These are phyloP conservation scores for Hippocampus mohnikei DNA, from an alignment of 2,113 vertebrate species.

Conservation along the genomic window DNA sequence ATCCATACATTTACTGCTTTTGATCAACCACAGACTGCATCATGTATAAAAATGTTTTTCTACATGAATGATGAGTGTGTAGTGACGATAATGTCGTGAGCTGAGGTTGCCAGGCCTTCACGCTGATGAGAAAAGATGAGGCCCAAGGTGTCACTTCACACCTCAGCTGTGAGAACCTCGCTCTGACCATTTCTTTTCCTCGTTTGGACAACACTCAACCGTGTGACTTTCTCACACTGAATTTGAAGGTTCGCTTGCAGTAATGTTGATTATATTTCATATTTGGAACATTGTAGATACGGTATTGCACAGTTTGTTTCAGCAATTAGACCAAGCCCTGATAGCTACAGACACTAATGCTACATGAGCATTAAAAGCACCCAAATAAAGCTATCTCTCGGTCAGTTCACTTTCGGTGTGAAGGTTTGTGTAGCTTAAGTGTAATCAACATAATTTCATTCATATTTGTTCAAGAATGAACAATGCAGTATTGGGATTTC, in stretches of 20 bases:
- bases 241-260: background rate
- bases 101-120: conserved; percentile 67
- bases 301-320: background rate
- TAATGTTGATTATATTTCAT: background rate
- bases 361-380: background rate
- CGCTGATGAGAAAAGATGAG: conserved; percentile 66
- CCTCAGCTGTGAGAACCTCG: conserved; percentile 62
- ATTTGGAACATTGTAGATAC: background rate
- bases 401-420: no score
- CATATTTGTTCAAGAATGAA: no score
- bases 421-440: no score
- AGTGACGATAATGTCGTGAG: background rate
- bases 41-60: background rate
- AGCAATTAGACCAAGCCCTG: background rate
- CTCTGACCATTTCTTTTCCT: background rate
- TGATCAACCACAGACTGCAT: background rate
- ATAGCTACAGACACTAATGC: background rate
- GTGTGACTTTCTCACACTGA: background rate
- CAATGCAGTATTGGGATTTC: no score
- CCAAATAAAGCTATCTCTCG: background rate
- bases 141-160: conserved; percentile 61
- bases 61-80: background rate
- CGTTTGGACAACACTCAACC: background rate
- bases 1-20: background rate
- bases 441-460: no score